These are phyloP conservation scores for Eupithecia insigniata DNA, from an alignment of 2,888 invertebrate genomes.

Conservation along the genomic window DNA sequence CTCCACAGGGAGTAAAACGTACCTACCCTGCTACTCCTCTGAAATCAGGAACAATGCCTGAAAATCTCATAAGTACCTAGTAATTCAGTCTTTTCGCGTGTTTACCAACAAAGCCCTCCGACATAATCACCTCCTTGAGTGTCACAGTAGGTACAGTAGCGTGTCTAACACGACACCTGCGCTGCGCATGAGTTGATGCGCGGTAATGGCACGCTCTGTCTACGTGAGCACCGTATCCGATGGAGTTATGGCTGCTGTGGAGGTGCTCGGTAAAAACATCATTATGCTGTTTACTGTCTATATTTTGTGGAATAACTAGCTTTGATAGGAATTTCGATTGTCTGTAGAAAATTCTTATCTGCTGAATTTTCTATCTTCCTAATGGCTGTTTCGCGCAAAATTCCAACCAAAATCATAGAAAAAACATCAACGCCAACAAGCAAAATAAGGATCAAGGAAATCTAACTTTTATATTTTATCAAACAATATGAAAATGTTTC, in stretches of 20 bases:
- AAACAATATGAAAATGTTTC: too few species aligned
- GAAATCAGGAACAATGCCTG: not conserved
- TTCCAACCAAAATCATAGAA: not conserved
- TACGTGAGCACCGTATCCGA: slow-evolving; percentile 61
- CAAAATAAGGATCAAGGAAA: too few species aligned
- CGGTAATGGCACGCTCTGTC: slow-evolving; percentile 65
- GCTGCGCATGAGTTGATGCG: slow-evolving; percentile 67
- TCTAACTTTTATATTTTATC: too few species aligned
- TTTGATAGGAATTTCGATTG: not conserved
- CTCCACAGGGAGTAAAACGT: not conserved
- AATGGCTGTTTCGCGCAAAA: not conserved
- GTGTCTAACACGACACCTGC: slow-evolving; percentile 75
- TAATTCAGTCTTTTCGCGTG: not conserved
- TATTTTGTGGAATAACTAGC: slow-evolving; percentile 24
- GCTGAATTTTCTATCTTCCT: not conserved
- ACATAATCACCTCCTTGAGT: slow-evolving; percentile 37
- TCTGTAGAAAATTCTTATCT: not conserved
- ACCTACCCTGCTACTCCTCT: not conserved
- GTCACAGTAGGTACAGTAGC: slow-evolving; percentile 63
- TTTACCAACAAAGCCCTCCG: slow-evolving; percentile 4
- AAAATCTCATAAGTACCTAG: not conserved
- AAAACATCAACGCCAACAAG: not conserved
- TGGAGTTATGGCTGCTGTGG: slow-evolving; percentile 24
- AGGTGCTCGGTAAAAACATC: slow-evolving; percentile 19
- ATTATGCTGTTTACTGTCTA: slow-evolving; percentile 14